phyloP scores from a whole-genome alignment of 2,797 vertebrate species.

The Phylloscopus collybita region DNA sequence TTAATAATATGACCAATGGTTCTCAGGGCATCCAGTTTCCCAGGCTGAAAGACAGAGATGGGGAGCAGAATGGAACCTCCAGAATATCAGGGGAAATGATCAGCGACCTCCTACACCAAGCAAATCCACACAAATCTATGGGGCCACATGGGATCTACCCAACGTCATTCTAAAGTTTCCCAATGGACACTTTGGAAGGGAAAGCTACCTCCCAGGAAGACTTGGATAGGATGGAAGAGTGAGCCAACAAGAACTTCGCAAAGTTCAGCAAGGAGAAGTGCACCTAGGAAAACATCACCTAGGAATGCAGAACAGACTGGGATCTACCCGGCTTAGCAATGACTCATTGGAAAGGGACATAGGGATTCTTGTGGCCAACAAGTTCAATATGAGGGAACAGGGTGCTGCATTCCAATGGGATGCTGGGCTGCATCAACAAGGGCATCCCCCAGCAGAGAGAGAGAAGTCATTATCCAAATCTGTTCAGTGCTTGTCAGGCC shows the following conservation, averaged over 20 bases:
- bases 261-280: background rate
- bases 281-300: background rate
- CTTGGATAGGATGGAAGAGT: background rate
- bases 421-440: background rate
- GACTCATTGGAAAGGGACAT: background rate
- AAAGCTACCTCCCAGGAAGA: background rate
- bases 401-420: background rate
- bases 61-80: background rate
- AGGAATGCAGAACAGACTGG: background rate
- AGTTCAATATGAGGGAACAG: background rate
- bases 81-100: background rate
- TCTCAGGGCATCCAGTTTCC: background rate
- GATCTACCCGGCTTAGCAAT: background rate
- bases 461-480: background rate
- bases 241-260: background rate
- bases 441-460: background rate
- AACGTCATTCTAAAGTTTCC: background rate
- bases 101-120: fast-evolving
- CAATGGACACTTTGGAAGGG: background rate
- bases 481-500: fast-evolving
- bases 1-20: background rate
- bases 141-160: background rate
- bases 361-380: background rate
- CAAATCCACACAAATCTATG: background rate
- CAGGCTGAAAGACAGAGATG: background rate